A percentile compares a stretch with the other conserved stretches of the same genome.
These are phyloP conservation scores for Himantopus leucocephalus DNA, from an alignment of 2,113 vertebrate species.

Conservation along the genomic window DNA sequence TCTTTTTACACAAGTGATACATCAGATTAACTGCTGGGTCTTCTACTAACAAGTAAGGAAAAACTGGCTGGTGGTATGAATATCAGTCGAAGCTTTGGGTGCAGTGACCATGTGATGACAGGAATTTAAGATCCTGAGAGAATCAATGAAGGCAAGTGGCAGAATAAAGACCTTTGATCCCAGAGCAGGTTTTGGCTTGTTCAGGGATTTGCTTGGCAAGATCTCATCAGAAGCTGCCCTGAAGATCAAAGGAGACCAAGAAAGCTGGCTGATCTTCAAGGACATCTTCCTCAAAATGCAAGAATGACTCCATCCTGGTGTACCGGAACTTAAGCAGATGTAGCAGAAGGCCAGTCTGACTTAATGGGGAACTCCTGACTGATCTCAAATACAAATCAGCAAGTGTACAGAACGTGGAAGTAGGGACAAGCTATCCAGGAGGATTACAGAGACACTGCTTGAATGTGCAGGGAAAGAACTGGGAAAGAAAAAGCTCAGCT, in stretches of 20 bases:
- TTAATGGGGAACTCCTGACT: accelerated
- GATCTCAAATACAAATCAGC: background rate
- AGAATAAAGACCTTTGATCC: background rate
- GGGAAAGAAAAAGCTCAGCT: background rate
- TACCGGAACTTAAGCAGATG: background rate
- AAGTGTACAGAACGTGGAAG: background rate
- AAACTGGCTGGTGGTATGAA: background rate
- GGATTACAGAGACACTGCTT: background rate
- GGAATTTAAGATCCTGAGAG: background rate
- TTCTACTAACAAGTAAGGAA: background rate
- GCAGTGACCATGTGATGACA: background rate
- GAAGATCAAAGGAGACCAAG: background rate
- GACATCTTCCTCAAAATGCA: background rate
- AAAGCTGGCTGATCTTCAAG: background rate
- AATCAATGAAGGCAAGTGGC: background rate
- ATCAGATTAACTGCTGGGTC: background rate
- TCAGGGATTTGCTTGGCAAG: background rate
- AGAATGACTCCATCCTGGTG: background rate
- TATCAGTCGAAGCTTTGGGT: background rate
- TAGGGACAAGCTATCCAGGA: background rate
- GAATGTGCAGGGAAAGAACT: background rate
- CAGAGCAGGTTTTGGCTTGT: background rate
- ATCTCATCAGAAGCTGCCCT: background rate
- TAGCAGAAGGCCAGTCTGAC: background rate
- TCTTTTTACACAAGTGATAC: background rate